phyloP scores from a whole-genome alignment of 1,140 invertebrate genomes.

The Trachelipus rathkii region DNA sequence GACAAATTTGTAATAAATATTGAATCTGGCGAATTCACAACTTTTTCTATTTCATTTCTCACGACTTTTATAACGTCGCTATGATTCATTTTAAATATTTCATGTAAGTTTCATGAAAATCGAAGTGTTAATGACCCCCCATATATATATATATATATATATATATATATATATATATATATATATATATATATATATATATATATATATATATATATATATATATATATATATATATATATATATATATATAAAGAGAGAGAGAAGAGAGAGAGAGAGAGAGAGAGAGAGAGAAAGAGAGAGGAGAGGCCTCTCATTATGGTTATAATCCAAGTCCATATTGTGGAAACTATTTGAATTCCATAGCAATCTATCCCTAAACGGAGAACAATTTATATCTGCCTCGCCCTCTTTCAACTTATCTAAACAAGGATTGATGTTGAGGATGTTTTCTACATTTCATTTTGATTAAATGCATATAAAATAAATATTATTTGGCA shows the following conservation, averaged over 20 bases:
- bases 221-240: constrained; percentile 2
- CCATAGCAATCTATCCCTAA: not conserved
- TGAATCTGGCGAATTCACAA: too few relatives aligned
- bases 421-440: constrained; percentile 13
- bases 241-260: not conserved
- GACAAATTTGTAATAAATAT: too few relatives aligned
- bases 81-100: too few relatives aligned
- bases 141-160: constrained; percentile 13
- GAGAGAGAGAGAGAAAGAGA: constrained; percentile 3
- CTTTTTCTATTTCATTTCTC: too few relatives aligned
- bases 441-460: too few relatives aligned
- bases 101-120: too few relatives aligned
- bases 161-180: not conserved
- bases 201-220: not conserved
- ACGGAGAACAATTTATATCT: not conserved
- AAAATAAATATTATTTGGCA: too few relatives aligned
- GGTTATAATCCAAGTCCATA: not conserved
- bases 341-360: not conserved
- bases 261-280: not conserved
- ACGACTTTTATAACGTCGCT: too few relatives aligned
- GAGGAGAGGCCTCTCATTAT: constrained; percentile 4
- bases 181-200: constrained; percentile 4
- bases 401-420: not conserved
- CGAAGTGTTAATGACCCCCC: too few relatives aligned
- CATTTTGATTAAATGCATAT: too few relatives aligned